phyloP scores from a whole-genome alignment of 2,888 invertebrate species.

The Nebria salina region DNA sequence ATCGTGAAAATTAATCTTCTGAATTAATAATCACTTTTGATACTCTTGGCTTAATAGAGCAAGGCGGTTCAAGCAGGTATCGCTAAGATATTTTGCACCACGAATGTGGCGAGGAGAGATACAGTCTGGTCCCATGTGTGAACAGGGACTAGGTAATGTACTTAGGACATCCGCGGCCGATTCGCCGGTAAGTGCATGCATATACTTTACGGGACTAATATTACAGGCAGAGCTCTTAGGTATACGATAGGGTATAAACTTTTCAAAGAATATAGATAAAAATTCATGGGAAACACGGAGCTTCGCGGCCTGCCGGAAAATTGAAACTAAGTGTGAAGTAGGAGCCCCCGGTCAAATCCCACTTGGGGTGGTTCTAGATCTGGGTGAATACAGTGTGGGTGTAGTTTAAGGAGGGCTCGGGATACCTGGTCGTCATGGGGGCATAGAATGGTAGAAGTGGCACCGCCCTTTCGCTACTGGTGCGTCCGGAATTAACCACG shows the following conservation, averaged over 20 bases:
- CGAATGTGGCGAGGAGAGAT: constrained; percentile 1
- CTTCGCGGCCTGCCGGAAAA: constrained; percentile 26
- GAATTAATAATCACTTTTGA: background rate
- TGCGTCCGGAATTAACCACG: constrained; percentile 32
- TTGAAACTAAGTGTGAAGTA: constrained; percentile 39
- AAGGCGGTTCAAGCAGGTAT: background rate
- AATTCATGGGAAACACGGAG: constrained; percentile 33
- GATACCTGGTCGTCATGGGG: constrained; percentile 2
- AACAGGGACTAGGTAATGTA: constrained; percentile 37
- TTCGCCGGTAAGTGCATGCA: constrained; percentile 41
- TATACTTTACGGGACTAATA: constrained; percentile 43
- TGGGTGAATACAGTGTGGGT: background rate
- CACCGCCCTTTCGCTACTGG: constrained; percentile 9
- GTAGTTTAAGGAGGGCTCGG: background rate
- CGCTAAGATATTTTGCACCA: background rate
- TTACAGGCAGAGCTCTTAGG: constrained; percentile 30
- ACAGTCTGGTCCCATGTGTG: constrained; percentile 38
- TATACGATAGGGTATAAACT: constrained; percentile 40
- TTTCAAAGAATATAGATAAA: constrained; percentile 46
- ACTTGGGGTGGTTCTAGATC: background rate
- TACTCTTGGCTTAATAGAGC: background rate
- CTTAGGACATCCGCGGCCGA: constrained; percentile 40
- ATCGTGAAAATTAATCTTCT: background rate
- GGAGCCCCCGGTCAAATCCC: constrained; percentile 17
- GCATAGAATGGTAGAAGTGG: background rate